phyloP scores from a whole-genome alignment of 2,797 vertebrate genomes.

The Halcyon leucocephala region DNA sequence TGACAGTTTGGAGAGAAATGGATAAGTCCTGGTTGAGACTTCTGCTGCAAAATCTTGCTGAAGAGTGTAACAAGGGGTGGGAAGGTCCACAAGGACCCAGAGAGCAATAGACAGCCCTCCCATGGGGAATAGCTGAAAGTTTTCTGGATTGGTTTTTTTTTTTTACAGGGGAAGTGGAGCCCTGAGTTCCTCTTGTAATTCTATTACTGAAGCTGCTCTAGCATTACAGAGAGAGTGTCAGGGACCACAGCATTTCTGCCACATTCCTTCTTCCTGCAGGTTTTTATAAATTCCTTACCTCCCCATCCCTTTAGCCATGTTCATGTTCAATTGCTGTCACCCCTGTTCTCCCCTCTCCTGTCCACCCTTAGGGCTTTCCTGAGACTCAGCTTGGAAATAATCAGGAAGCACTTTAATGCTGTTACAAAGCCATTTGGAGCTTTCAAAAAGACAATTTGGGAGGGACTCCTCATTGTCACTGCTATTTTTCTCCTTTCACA shows the following conservation, averaged over 20 bases:
- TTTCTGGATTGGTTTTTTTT: too few relatives aligned
- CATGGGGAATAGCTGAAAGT: neutral
- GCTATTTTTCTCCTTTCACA: constrained; percentile 1
- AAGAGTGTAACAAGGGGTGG: neutral
- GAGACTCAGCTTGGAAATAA: neutral
- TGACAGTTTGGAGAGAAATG: neutral
- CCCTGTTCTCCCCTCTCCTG: neutral
- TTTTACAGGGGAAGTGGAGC: fast-evolving
- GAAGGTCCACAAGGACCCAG: too few relatives aligned
- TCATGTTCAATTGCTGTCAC: neutral
- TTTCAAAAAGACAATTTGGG: constrained; percentile 21
- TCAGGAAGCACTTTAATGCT: constrained; percentile 15
- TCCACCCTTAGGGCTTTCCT: neutral
- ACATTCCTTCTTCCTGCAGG: neutral
- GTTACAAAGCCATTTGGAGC: constrained; percentile 21
- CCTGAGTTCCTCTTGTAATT: neutral
- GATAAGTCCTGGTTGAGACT: neutral
- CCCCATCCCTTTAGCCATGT: neutral
- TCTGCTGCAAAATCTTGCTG: neutral
- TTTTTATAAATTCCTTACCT: neutral
- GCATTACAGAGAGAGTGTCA: neutral
- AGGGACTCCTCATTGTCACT: neutral
- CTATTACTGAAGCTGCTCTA: neutral
- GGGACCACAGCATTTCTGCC: neutral
- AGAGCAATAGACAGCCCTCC: neutral